phyloP scores from a whole-genome alignment of 1,140 invertebrate species.

The Muscidifurax raptorellus region DNA sequence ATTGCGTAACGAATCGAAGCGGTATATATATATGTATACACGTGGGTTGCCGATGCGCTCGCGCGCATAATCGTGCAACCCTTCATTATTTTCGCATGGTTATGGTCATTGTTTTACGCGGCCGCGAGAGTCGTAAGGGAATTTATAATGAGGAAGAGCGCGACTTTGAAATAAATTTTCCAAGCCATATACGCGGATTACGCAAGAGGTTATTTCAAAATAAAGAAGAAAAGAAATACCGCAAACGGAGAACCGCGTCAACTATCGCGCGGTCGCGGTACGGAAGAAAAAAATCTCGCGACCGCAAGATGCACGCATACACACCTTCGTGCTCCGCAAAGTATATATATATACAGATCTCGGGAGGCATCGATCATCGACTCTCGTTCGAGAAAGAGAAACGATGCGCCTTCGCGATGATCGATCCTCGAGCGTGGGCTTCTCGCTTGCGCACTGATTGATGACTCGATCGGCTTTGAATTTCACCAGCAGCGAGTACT shows the following conservation, averaged over 20 bases:
- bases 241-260: not conserved
- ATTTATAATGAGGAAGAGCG: not conserved
- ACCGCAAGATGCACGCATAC: not conserved
- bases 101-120: not conserved
- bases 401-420: not conserved
- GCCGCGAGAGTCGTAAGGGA: not conserved
- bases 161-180: not conserved
- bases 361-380: constrained; percentile 27
- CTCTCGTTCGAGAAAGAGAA: not conserved
- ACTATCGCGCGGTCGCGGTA: not conserved
- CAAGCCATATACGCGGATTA: not conserved
- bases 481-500: not conserved
- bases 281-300: no score
- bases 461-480: constrained; percentile 17
- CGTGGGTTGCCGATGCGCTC: not conserved
- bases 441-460: constrained; percentile 6
- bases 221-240: no score
- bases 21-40: not conserved
- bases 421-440: constrained; percentile 14
- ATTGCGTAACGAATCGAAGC: not conserved
- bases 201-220: not conserved
- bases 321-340: not conserved
- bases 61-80: not conserved
- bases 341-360: constrained; percentile 5
- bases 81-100: not conserved